Evolutionary conservation across 2,888 invertebrate species (phyloP), one percentile per base, ranked within the genome.

Genomic region (Lasioglossum marginatum): DNA sequence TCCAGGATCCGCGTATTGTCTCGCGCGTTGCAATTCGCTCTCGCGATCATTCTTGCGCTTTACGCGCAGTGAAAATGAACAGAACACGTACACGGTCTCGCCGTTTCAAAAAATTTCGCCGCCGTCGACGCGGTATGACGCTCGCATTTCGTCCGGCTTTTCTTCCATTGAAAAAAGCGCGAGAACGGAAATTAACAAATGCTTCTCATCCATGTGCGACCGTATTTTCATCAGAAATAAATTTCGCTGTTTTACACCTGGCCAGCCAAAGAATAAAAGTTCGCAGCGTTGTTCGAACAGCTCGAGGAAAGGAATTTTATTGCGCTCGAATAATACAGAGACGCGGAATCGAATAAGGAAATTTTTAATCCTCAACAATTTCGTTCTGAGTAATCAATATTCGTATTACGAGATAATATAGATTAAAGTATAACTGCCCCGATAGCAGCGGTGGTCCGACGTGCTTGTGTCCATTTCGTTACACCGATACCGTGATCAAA

Each of bases 1-100:
- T 66, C 45, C 81, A 57, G 57, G n/a, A 48, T 31, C 31, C 45
- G 52, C 34, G 48, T 40, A 73, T 82, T 82, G 79, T 82, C 81
- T 66, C 79, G 2, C 48, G n/a, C 43, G 75, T 71, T 75, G 60
- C 74, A 81, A 75, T 52, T 43, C 31, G 71, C 10, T 10, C 10
- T 10, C 70, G 74, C 75, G 60, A 83, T 63, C 48, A 68, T 43
- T 40, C 72, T 71, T 77, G 63, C 6, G 71, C 60, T 73, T 48
- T 40, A 45, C 14, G n/a, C 70, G n/a, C 45, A 37, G 12, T 12
- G 57, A n/a, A n/a, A 57, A 57, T 57, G 10, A 57, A 57, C 57
- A 57, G 57, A n/a, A 57, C 45, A 10, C 57, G 57, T 23, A n/a
- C 4, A n/a, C 57, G n/a, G n/a, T 12, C n/a, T 1, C 57, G 57